Conservation (phyloP, 2,888 invertebrate genomes). For the Sympetrum striolatum region DNA sequence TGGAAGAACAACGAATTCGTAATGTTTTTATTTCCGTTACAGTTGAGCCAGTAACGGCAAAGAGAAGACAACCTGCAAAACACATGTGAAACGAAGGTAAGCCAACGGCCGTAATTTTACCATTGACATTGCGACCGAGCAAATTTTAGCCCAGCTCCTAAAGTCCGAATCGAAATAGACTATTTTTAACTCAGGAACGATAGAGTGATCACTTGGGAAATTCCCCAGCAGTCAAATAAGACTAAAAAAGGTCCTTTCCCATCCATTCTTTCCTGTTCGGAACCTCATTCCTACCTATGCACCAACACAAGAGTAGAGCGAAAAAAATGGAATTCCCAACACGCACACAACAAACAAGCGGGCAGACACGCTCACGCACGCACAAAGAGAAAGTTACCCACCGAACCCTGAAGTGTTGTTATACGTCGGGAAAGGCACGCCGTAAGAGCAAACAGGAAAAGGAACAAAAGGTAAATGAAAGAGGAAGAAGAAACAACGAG, state of each 20-base stretch:
- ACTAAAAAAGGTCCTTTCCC: background rate
- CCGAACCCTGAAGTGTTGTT: background rate
- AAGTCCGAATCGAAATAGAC: background rate
- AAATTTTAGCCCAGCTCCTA: too few species aligned
- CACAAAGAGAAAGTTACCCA: background rate
- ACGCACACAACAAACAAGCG: background rate
- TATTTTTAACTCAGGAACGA: background rate
- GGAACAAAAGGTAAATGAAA: background rate
- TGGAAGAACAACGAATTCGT: too few species aligned
- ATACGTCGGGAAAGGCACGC: background rate
- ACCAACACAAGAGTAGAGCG: background rate
- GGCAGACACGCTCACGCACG: background rate
- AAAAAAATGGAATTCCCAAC: background rate
- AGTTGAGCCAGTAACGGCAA: too few species aligned
- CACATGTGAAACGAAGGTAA: too few species aligned
- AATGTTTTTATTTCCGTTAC: too few species aligned
- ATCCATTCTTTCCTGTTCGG: background rate
- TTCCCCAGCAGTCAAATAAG: background rate
- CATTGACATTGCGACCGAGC: too few species aligned
- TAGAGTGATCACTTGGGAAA: background rate
- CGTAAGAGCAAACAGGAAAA: background rate
- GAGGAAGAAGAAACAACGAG: background rate
- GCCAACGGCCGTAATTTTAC: too few species aligned
- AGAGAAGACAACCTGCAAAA: too few species aligned
- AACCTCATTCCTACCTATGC: background rate